A percentile compares a stretch with the other conserved stretches of the same genome.
Evolutionary conservation across 2,113 vertebrate species (phyloP).

Genomic region (Lepisosteus osseus): DNA sequence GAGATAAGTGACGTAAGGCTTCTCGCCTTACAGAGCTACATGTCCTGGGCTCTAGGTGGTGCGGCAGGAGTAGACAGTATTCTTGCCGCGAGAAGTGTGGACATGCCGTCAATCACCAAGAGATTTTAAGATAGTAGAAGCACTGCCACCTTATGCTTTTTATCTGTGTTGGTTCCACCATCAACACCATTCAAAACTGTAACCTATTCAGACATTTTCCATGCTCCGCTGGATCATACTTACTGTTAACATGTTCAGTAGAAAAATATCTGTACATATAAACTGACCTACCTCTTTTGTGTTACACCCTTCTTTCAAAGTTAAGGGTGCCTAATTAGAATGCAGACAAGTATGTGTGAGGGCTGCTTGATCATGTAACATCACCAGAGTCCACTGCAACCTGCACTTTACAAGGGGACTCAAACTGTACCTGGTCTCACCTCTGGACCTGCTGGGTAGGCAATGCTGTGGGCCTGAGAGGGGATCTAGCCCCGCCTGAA

Average conservation of each 20-base stretch:
- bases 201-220: neutral
- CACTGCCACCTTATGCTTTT: too few species aligned
- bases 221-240: too few species aligned
- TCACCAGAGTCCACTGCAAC: too few species aligned
- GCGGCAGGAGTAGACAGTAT: slow-evolving; percentile 1
- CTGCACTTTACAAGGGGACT: too few species aligned
- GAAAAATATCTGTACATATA: too few species aligned
- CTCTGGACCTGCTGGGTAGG: neutral
- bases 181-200: neutral
- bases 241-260: too few species aligned
- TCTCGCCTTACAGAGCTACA: slow-evolving; percentile 36
- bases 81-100: neutral
- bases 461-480: slow-evolving; percentile 6
- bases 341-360: too few species aligned
- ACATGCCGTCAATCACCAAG: neutral
- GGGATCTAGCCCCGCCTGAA: slow-evolving; percentile 17
- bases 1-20: slow-evolving; percentile 19
- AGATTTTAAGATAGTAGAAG: slow-evolving; percentile 2
- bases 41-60: slow-evolving; percentile 6
- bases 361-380: too few species aligned
- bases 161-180: slow-evolving; percentile 7
- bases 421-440: too few species aligned
- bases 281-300: too few species aligned
- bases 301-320: too few species aligned
- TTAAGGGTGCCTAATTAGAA: too few species aligned